Conservation (phyloP, 2,888 invertebrate genomes). For the Diarsia dahlii region DNA sequence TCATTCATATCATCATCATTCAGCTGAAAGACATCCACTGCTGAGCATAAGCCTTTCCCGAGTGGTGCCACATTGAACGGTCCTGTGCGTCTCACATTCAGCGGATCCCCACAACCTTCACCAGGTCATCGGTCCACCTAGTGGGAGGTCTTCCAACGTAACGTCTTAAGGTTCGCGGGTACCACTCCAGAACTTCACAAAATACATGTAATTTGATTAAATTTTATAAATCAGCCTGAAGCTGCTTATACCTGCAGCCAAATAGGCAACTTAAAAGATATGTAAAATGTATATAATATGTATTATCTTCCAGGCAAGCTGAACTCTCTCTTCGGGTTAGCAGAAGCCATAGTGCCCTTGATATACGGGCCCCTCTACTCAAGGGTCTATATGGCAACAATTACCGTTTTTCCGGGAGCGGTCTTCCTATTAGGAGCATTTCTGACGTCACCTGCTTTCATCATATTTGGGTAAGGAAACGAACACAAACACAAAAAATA, state of each 20-base stretch:
- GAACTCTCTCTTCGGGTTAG: constrained; percentile 41
- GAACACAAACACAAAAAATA: background rate
- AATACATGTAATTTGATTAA: background rate
- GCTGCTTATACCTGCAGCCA: background rate
- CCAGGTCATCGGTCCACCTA: too few species aligned
- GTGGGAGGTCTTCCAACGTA: too few species aligned
- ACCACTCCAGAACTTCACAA: background rate
- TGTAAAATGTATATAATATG: background rate
- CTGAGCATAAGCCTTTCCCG: too few species aligned
- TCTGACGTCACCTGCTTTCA: constrained; percentile 39
- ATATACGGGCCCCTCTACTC: constrained; percentile 43
- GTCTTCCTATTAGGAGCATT: constrained; percentile 37
- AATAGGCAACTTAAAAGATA: background rate
- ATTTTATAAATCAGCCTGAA: background rate
- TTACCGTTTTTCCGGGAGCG: constrained; percentile 29
- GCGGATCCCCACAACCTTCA: too few species aligned
- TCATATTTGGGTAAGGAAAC: constrained; percentile 40
- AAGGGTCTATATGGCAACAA: constrained; percentile 38
- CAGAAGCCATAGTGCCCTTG: constrained; percentile 32
- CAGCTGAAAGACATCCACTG: too few species aligned
- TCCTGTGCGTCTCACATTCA: too few species aligned
- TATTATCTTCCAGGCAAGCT: constrained; percentile 28
- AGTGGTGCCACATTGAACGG: too few species aligned
- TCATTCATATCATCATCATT: background rate
- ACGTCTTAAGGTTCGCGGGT: too few species aligned